Percentiles rank a stretch among this genome's conserved stretches.
phyloP scores from a whole-genome alignment of 2,113 vertebrate species.

The Psammodynastes pulverulentus region DNA sequence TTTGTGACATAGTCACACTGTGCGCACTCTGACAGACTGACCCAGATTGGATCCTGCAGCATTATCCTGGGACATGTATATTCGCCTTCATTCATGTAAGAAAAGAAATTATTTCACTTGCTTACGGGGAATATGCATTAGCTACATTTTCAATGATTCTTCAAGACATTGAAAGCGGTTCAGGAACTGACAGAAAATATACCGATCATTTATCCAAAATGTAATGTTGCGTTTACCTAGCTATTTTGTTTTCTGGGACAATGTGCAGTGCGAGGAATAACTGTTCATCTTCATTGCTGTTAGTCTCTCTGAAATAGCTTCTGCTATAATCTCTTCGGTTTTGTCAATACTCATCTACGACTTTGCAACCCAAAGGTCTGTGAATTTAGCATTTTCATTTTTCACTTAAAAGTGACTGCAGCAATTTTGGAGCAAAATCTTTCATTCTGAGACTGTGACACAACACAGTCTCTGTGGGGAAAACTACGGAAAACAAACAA shows the following conservation, averaged over 20 bases:
- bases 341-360: neutral
- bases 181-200: neutral
- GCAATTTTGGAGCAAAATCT: neutral
- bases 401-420: neutral
- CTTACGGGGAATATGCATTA: neutral
- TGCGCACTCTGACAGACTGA: no score
- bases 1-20: no score
- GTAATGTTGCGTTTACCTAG: neutral
- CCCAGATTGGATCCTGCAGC: no score
- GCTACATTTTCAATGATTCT: neutral
- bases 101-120: neutral
- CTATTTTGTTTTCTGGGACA: neutral
- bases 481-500: neutral
- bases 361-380: neutral
- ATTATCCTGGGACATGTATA: no score
- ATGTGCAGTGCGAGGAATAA: neutral
- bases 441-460: neutral
- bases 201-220: neutral
- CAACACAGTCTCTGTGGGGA: neutral
- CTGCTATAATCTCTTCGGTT: neutral
- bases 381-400: neutral
- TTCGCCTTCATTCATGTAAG: neutral
- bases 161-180: neutral
- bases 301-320: neutral
- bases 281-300: neutral